These are phyloP conservation scores for Acleris laterana DNA, from an alignment of 2,888 invertebrate species.

Conservation along the genomic window DNA sequence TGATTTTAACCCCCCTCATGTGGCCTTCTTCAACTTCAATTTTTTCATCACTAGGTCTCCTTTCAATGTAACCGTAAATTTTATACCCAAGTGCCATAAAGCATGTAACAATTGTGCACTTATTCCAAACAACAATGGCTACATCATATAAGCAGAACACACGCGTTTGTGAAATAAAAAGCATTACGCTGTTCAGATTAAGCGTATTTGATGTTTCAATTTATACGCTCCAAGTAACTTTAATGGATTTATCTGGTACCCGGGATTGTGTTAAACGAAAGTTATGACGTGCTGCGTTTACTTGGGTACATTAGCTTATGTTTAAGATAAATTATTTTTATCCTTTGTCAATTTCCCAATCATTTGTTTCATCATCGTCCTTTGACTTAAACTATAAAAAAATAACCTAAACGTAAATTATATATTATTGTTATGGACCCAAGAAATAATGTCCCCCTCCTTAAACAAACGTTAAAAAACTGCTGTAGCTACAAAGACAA, in stretches of 20 bases:
- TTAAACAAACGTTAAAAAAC: too few relatives aligned
- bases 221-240: constrained; percentile 51
- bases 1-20: too few relatives aligned
- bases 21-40: too few relatives aligned
- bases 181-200: constrained; percentile 64
- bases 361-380: not conserved
- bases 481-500: too few relatives aligned
- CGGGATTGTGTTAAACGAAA: constrained; percentile 57
- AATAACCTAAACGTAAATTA: too few relatives aligned
- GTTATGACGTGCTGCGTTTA: constrained; percentile 46
- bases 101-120: constrained; percentile 37
- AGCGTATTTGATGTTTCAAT: constrained; percentile 70
- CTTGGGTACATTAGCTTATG: constrained; percentile 12
- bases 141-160: constrained; percentile 36
- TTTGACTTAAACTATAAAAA: too few relatives aligned
- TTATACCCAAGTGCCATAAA: not conserved
- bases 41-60: too few relatives aligned
- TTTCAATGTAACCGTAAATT: too few relatives aligned
- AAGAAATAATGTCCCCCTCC: too few relatives aligned
- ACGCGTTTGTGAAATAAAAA: constrained; percentile 64
- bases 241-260: constrained; percentile 66
- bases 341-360: not conserved
- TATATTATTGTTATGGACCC: too few relatives aligned
- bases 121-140: constrained; percentile 19
- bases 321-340: not conserved